Evolutionary conservation across 2,113 vertebrate genomes (phyloP), one percentile per base, ranked within the genome.

Genomic region (Pomatorhinus ruficollis): DNA sequence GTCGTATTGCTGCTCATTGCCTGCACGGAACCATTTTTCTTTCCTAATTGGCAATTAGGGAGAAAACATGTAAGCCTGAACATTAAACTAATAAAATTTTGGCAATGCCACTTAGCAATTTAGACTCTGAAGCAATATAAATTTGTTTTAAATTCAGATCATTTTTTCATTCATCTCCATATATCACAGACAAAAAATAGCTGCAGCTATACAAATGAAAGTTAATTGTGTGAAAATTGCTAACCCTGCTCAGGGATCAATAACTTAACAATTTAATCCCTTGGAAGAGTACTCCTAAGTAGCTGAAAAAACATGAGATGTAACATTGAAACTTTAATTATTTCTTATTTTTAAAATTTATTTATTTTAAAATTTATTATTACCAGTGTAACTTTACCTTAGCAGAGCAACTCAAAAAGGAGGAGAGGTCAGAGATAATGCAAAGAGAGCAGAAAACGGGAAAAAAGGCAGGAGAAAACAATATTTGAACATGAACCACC

Each of bases 91-190:
- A 35, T 25, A 75, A 45, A 64, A 52, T n/a, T 70, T 70, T 78
- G 44, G 52, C 44, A 54, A 24, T 17, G 17, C 18, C 44, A 70
- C 40, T 83, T 75, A 54, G 69, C 77, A 83, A 93, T 88, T 85
- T 65, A 61, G 44, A 60, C 23, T 64, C 28, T 57, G 47, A 91
- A 83, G 30, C 24, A 35, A 35, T n/a, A 83, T 15, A 27, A 85
- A 92, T 49, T 21, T 3, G 3, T 85, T 88, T 83, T 22, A 83
- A 86, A 86, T 60, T 88, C 59, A 39, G 49, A 68, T 75, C 42
- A 56, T 71, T 25, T 79, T 84, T 91, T 90, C 70, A 59, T 57
- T 80, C 22, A 79, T 83, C 86, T 92, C 56, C 30, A 56, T 33
- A n/a, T 7, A 31, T 27, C 30, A 80, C 54, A n/a, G 37, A 77